These are phyloP conservation scores for Sarcophaga caerulescens DNA, from an alignment of 2,888 invertebrate species.

Conservation along the genomic window DNA sequence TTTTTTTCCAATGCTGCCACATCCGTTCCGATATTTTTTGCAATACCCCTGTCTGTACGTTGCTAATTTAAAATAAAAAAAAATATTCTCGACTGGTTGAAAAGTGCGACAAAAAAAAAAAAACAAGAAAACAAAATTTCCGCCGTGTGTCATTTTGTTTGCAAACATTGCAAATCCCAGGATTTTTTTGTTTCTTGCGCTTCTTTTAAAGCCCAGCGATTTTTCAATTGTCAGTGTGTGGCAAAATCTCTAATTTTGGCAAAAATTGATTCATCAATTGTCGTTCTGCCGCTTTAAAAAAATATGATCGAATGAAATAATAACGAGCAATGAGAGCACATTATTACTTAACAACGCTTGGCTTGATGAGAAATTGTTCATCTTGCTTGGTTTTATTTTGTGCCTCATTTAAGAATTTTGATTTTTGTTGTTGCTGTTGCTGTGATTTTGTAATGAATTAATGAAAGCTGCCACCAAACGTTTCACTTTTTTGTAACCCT, in stretches of 20 bases:
- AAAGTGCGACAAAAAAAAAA: slow-evolving; percentile 15
- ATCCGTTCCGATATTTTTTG: slow-evolving; percentile 37
- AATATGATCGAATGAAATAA: slow-evolving; percentile 4
- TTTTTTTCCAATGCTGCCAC: slow-evolving; percentile 6
- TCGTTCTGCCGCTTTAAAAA: slow-evolving; percentile 23
- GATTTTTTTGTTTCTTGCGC: slow-evolving; percentile 12
- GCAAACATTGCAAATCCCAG: slow-evolving; percentile 68
- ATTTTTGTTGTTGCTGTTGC: slow-evolving; percentile 68
- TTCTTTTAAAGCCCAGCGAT: slow-evolving; percentile 71
- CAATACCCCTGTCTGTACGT: slow-evolving; percentile 50
- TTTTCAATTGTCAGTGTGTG: slow-evolving; percentile 77
- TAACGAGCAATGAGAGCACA: not conserved
- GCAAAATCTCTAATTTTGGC: slow-evolving; percentile 18
- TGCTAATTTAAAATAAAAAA: slow-evolving; percentile 58
- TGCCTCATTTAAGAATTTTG: slow-evolving; percentile 79
- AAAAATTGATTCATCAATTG: slow-evolving; percentile 62
- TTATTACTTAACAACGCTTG: slow-evolving; percentile 51
- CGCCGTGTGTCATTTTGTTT: slow-evolving; percentile 68
- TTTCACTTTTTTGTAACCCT: slow-evolving; percentile 46
- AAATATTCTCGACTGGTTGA: slow-evolving; percentile 34
- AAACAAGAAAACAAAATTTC: slow-evolving; percentile 47
- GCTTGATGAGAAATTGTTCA: slow-evolving; percentile 72
- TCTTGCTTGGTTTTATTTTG: slow-evolving; percentile 69
- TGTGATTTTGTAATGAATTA: slow-evolving; percentile 70
- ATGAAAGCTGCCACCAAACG: slow-evolving; percentile 57